Conservation (phyloP, 2,797 vertebrate species). For the Phrynocephalus vlangalii region DNA sequence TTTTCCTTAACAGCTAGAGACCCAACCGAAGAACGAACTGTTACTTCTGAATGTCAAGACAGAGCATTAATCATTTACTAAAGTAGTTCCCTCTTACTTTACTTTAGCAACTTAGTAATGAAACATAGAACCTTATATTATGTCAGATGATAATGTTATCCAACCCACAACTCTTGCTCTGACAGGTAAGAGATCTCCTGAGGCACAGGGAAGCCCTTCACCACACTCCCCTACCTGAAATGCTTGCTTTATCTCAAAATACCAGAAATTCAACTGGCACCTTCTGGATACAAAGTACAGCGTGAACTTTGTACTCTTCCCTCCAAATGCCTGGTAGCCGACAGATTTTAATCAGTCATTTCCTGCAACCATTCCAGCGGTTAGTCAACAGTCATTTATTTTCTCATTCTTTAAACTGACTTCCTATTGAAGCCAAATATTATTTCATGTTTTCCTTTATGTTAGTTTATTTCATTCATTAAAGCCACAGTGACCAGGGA, state of each 20-base stretch:
- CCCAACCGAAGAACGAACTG: neutral
- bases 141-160: neutral
- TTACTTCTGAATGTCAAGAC: neutral
- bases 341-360: neutral
- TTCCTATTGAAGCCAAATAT: no score
- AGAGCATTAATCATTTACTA: slow-evolving; percentile 4
- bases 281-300: neutral
- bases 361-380: neutral
- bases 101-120: neutral
- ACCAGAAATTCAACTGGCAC: neutral
- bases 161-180: neutral
- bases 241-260: neutral
- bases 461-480: no score
- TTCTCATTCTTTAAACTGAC: no score
- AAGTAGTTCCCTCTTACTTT: neutral
- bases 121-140: neutral
- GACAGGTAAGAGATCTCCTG: neutral
- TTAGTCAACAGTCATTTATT: no score
- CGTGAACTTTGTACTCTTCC: no score
- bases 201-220: neutral
- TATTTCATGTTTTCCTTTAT: no score
- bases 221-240: neutral
- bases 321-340: neutral
- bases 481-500: no score
- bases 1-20: neutral